Base-by-base conservation (phyloP, 2,113 vertebrate species). In the Aegotheles bennettii region DNA sequence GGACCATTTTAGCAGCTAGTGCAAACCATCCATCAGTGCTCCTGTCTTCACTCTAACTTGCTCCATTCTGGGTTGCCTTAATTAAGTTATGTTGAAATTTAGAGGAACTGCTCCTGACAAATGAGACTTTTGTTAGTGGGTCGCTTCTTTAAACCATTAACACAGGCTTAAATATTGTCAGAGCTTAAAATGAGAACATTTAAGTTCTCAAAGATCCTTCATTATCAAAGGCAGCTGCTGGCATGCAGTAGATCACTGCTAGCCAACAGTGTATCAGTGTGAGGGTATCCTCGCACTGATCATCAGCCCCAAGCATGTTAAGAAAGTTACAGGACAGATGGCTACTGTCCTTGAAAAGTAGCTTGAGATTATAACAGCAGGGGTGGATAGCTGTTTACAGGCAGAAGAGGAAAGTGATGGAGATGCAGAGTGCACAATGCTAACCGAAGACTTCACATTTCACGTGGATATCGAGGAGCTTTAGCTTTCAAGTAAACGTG, bases 141-240 rank as follows among this genome's bases (percentile, higher is more conserved):
- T 87, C 90, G 53, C 90, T 93, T 91, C 92, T 96, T 91, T 93
- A 96, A 96, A 91, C 90, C 61, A 4, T 96, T 96, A 96, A 93
- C 95, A 95, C 92, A 51, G 95, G 94, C 94, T 93, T 94, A 93
- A 90, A 91, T 74, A 81, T 89, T 75, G 56, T 78, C 95, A 93
- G 89, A 67, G 40, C 73, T 93, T 60, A 63, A 73, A 87, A 94
- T 35, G 64, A 89, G 92, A 87, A 68, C 29, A 1, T 87, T 91
- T 50, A 28, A 68, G 31, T 31, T 81, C 82, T 71, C 78, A 28
- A 64, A 83, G 90, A 73, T 80, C 63, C 67, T 73, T 75, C 79
- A 16, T 64, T 73, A 83, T 92, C 71, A 76, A 92, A 93, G 90
- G 92, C 95, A 90, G 96, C 85, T 94, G 88, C 78, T 83, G 93